Percentiles rank a stretch among this genome's conserved stretches.
Conservation (phyloP, 2,888 invertebrate species). For the Polydesmus complanatus region DNA sequence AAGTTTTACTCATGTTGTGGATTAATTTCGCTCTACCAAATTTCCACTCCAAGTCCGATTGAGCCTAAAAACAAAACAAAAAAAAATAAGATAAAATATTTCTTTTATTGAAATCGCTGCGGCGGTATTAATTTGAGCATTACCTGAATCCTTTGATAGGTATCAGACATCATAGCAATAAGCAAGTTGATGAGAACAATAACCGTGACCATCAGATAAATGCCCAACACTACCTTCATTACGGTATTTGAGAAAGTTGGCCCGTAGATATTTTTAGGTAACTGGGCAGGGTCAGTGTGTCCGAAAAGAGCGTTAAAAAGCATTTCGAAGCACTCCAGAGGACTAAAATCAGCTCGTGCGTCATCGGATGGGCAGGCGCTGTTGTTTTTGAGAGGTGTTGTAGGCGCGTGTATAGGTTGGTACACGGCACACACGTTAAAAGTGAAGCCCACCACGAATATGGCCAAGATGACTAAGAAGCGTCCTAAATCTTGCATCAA, state of each 20-base stretch:
- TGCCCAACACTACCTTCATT: slow-evolving; percentile 63
- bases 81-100: background rate
- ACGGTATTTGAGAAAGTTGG: slow-evolving; percentile 33
- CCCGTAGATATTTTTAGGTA: slow-evolving; percentile 39
- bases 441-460: slow-evolving; percentile 97
- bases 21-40: slow-evolving; percentile 96
- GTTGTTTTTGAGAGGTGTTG: background rate
- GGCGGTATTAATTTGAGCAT: background rate
- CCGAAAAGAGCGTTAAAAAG: slow-evolving; percentile 97
- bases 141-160: slow-evolving; percentile 79
- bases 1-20: slow-evolving; percentile 93
- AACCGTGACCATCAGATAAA: slow-evolving; percentile 95
- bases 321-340: slow-evolving; percentile 87
- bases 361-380: background rate
- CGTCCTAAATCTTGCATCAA: slow-evolving; percentile 61
- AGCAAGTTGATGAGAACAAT: slow-evolving; percentile 96
- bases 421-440: slow-evolving; percentile 68
- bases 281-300: slow-evolving; percentile 51
- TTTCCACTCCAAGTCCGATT: slow-evolving; percentile 99
- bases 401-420: slow-evolving; percentile 47
- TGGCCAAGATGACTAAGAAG: slow-evolving; percentile 90
- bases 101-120: background rate
- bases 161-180: slow-evolving; percentile 99
- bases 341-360: slow-evolving; percentile 33
- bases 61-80: slow-evolving; percentile 52